Percentiles rank a stretch among this genome's conserved stretches.
phyloP scores from a whole-genome alignment of 2,797 vertebrate genomes.

The Rallus crepitans region DNA sequence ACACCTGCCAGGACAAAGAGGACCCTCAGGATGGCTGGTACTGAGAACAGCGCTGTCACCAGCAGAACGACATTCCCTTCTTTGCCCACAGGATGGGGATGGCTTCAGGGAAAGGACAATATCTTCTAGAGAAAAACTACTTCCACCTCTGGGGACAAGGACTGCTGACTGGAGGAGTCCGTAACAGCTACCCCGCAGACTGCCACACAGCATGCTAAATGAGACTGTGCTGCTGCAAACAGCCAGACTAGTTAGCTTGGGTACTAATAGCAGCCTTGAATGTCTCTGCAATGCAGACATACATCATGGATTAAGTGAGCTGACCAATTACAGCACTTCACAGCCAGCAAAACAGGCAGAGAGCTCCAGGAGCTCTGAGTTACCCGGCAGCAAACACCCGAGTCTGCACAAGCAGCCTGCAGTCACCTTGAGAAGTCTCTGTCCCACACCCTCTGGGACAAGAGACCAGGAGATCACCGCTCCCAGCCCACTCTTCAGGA shows the following conservation, averaged over 20 bases:
- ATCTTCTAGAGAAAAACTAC: background rate
- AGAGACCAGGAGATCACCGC: background rate
- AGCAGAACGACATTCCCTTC: background rate
- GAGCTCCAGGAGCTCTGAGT: background rate
- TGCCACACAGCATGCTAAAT: background rate
- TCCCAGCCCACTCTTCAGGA: background rate
- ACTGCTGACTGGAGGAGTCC: background rate
- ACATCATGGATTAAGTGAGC: constrained; percentile 45
- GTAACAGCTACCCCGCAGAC: background rate
- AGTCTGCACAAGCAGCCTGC: background rate
- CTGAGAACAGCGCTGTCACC: background rate
- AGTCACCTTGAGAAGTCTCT: constrained; percentile 18
- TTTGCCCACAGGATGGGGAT: background rate
- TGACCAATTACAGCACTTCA: constrained; percentile 52
- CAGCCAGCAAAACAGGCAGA: background rate
- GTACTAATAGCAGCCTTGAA: constrained; percentile 4
- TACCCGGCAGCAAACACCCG: background rate
- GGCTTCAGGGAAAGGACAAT: background rate
- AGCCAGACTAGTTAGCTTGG: constrained; percentile 29
- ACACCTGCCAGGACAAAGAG: constrained; percentile 81
- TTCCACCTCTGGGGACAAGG: background rate
- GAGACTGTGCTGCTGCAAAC: constrained; percentile 4
- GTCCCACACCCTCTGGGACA: background rate
- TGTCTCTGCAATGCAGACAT: constrained; percentile 67
- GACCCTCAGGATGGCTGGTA: background rate